phyloP scores from a whole-genome alignment of 2,113 vertebrate species.

The Psophia crepitans region DNA sequence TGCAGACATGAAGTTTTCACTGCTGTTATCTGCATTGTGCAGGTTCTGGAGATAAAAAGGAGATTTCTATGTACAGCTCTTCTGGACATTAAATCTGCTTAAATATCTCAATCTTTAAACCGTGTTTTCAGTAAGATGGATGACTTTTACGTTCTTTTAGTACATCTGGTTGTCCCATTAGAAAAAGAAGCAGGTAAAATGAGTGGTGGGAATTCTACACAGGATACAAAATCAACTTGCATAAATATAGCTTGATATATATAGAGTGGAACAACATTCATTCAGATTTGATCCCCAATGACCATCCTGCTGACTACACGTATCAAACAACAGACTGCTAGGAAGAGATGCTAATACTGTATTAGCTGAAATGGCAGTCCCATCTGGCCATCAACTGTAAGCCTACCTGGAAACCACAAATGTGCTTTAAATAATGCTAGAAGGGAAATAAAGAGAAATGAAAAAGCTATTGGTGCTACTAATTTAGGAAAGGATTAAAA shows the following conservation, averaged over 20 bases:
- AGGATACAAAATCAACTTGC: not conserved
- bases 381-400: not conserved
- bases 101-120: slow-evolving; percentile 6
- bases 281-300: not conserved
- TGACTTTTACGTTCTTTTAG: not conserved
- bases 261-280: not conserved
- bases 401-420: not conserved
- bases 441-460: not conserved
- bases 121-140: not conserved
- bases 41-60: not conserved
- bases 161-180: not conserved
- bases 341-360: not conserved
- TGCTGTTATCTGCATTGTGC: not conserved
- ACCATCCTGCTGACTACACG: not conserved
- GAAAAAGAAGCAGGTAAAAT: not conserved
- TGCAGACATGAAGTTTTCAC: not conserved
- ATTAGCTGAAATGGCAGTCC: not conserved
- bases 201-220: not conserved
- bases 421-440: not conserved
- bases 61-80: not conserved
- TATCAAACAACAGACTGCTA: not conserved
- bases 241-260: not conserved
- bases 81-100: not conserved
- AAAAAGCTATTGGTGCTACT: not conserved
- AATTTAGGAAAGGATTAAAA: slow-evolving; percentile 24